Conservation (phyloP, 2,888 invertebrate species). For the Craniophora ligustri region DNA sequence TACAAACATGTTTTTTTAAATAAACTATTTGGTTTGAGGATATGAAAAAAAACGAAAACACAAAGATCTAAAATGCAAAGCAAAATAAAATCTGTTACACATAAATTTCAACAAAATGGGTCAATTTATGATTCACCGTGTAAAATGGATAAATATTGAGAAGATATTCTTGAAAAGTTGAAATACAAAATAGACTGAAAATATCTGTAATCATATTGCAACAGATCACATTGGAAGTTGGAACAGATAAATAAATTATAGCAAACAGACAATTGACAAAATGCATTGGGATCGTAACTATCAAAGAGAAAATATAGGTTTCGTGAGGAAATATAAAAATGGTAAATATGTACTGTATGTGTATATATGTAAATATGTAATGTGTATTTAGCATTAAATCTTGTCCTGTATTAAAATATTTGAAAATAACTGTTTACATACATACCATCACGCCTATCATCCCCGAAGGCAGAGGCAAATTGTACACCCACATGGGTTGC, state of each 20-base stretch:
- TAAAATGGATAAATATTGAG: constrained; percentile 8
- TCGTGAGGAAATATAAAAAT: not conserved
- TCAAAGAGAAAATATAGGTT: not conserved
- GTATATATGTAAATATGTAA: too few relatives aligned
- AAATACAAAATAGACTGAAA: constrained; percentile 3
- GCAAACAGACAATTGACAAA: constrained; percentile 8
- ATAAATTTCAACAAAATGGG: not conserved
- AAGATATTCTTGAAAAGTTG: not conserved
- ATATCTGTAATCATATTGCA: not conserved
- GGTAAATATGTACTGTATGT: not conserved
- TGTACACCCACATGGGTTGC: too few relatives aligned
- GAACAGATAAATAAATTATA: constrained; percentile 7
- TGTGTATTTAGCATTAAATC: too few relatives aligned
- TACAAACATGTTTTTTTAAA: too few relatives aligned
- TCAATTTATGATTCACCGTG: constrained; percentile 4
- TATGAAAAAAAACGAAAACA: too few relatives aligned
- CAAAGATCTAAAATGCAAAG: not conserved
- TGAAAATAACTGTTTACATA: too few relatives aligned
- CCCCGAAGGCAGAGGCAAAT: too few relatives aligned
- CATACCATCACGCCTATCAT: too few relatives aligned
- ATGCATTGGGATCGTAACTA: not conserved
- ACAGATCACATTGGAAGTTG: not conserved
- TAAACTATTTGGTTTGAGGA: too few relatives aligned
- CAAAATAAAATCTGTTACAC: not conserved
- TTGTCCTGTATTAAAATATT: too few relatives aligned